Evolutionary conservation across 2,888 invertebrate genomes (phyloP), one percentile per base, ranked within the genome.

Genomic region (Esperia sulphurella): DNA sequence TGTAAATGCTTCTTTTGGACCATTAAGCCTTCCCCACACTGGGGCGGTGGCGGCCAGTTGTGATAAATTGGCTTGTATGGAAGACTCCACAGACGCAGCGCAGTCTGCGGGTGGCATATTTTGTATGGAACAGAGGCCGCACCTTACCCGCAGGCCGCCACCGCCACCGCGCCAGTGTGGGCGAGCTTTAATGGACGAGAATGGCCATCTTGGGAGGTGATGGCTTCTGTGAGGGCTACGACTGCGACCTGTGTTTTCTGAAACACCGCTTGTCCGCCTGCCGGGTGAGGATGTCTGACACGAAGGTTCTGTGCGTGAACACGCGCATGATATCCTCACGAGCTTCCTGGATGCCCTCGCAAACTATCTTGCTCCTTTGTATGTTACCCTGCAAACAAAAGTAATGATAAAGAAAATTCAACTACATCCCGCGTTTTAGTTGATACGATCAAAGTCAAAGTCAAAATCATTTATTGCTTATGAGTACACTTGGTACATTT

Each of bases 211-310:
- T 14, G 14, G 45, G 28, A 7, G 28, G 8, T 14, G 35, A 29
- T n/a, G 8, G 41, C 39, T 45, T 35, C 13, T 41, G 30, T n/a
- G 10, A 30, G 28, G 62, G 82, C 81, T 88, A 90, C 66, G 89
- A 89, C 58, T 90, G 88, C 63, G 95, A 95, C 54, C 97, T 95
- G 63, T 97, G 95, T 83, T 98, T 98, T 76, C 98, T 96, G 74
- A 96, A 95, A 71, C 96, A 95, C 55, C 98, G 91, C 83, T 98
- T 98, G 74, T 97, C 97, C 58, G 96, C 95, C 86, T 97, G 97
- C 61, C 97, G 94, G 67, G 94, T 94, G 50, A 98, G 93, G 65
- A 98, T 97, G 72, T 98, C 97, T 12, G 94, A 93, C 37, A 98
- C 96, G 63, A 95, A 95, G 46, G 93, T 93, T 81, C 97, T 96